Base-by-base conservation (phyloP, 1,140 invertebrate genomes). In the Hestina assimilis region DNA sequence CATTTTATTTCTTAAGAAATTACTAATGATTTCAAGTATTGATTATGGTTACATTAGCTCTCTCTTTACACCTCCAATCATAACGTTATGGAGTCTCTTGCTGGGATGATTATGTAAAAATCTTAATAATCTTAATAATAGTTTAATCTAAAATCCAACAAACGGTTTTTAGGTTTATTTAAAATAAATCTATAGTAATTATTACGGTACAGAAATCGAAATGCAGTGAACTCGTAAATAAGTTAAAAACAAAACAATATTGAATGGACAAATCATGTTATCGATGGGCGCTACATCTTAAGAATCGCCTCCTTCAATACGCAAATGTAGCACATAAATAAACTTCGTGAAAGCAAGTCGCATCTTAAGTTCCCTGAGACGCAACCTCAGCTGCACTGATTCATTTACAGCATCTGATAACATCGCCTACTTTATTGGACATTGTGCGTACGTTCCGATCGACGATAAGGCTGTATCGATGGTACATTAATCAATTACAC, bases 391-490 rank as follows among this genome's bases (percentile, higher is more conserved):
- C 64, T 62, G 66, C 69, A 76, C 72, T 81, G 81, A 80, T 84
- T 83, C 81, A 87, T 82, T 83, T 79, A 78, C 79, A 72, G 66
- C 58, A 69, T 74, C 76, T 72, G 81, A 87, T 87, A 83, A 51
- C 56, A 76, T 79, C 77, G 62, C 48, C 71, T 83, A 75, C 76
- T 87, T 84, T 87, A 87, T 87, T 79, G 74, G 71, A 78, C 79
- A 82, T 82, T 83, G 80, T 85, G 76, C 70, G 69, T 79, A 68
- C 69, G 63, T 53, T 67, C 57, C 60, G 79, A 83, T 83, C 63
- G 19, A 9, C 57, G 78, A 85, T 82, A 80, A 66, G 50, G 55
- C 59, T 70, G 73, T 83, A 79, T 63, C 67, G 69, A 56, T 72
- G 73, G 47, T 66, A 59, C 69, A 50, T 76, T 74, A 76, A 83